phyloP scores from a whole-genome alignment of 1,140 invertebrate genomes.

The Leptinotarsa texana region DNA sequence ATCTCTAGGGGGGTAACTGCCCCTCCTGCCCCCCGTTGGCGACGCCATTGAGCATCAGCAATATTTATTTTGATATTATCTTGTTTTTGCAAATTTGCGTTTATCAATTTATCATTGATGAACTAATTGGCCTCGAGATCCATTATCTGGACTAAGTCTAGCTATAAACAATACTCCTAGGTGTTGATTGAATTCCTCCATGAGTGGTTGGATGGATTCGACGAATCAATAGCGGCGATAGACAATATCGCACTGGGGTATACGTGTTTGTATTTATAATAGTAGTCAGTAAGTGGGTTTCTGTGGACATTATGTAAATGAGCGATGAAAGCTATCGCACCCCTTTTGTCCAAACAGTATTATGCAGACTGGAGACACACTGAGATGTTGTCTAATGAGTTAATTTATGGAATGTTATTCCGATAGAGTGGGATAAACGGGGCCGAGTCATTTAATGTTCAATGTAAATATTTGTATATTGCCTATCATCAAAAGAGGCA shows the following conservation, averaged over 20 bases:
- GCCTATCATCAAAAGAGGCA: conserved; percentile 25
- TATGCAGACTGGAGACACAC: conserved; percentile 45
- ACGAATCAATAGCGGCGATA: neutral
- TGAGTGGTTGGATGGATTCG: too few species aligned
- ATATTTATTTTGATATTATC: too few species aligned
- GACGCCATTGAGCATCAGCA: too few species aligned
- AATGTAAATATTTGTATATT: conserved; percentile 52
- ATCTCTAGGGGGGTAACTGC: too few species aligned
- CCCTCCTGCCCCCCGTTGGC: too few species aligned
- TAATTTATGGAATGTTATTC: conserved; percentile 55
- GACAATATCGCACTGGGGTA: conserved; percentile 23
- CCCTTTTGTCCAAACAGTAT: conserved; percentile 53
- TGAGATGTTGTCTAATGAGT: conserved; percentile 51
- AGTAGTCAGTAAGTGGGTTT: conserved; percentile 50
- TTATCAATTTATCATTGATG: too few species aligned
- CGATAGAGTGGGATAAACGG: conserved; percentile 45
- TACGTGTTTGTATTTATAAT: conserved; percentile 51
- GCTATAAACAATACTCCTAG: too few species aligned
- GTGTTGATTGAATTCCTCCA: too few species aligned
- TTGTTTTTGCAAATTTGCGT: too few species aligned
- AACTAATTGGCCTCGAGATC: too few species aligned
- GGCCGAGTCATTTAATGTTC: conserved; percentile 43
- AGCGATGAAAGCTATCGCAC: conserved; percentile 49
- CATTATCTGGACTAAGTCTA: too few species aligned
- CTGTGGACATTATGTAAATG: conserved; percentile 52